Base-by-base conservation (phyloP, 1,140 invertebrate species). In the Hyphantria cunea region DNA sequence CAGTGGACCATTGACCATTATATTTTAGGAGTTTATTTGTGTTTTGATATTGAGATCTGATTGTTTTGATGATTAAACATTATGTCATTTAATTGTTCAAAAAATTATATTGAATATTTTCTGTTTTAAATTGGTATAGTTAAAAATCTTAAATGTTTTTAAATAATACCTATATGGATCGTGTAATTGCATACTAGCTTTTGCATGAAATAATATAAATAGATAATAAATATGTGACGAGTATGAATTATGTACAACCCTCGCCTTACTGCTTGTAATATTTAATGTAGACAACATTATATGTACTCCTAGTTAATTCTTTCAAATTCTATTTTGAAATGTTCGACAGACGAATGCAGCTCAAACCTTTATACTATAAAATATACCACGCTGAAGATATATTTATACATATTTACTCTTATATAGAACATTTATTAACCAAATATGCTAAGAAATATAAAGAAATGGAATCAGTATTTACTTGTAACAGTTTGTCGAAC, bases 11-110 rank as follows among this genome's bases (percentile, higher is more conserved):
- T 68, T 58, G 68, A 61, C 64, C 37, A 39, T 39, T 39, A n/a
- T 69, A 58, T 64, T 77, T 76, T 68, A 64, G 67, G 59, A 72
- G 64, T 82, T 70, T 76, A 74, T 71, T 72, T 76, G 63, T 70
- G 73, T 80, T 76, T 74, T 60, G 70, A 68, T 64, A 72, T 49
- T 67, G 15, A 66, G 45, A 67, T 64, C 55, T 69, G 53, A 64
- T 66, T 63, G 41, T 66, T 64, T 64, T 47, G 12, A 37, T 34
- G 13, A 3, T 50, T 25, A 25, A 25, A 10, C 12, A 33, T 47
- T n/a, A 15, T 25, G 15, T 60, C 34, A 31, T 11, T 60, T 60
- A 34, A 44, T 42, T 51, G 37, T 51, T 25, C 56, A 51, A 60
- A 60, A 58, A 44, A 13, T 0, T 39, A 39, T 0, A n/a, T 49